A percentile compares a stretch with the other conserved stretches of the same genome.
These are phyloP conservation scores for Megastigmus dorsalis DNA, from an alignment of 2,888 invertebrate genomes.

Conservation along the genomic window DNA sequence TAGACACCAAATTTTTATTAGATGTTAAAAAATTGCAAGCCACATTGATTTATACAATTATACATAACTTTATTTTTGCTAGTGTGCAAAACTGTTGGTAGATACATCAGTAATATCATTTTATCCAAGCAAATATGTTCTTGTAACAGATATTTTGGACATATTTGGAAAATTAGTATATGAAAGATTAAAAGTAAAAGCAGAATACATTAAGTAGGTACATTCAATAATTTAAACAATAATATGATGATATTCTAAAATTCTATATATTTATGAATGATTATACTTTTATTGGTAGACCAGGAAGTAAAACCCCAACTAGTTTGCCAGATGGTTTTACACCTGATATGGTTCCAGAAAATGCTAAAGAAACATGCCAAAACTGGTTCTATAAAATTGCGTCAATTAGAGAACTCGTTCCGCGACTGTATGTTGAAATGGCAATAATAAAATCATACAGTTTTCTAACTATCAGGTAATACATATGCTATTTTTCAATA, in stretches of 20 bases:
- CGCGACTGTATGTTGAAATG: slow-evolving; percentile 95
- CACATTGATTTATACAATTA: slow-evolving; percentile 36
- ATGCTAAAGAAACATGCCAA: slow-evolving; percentile 95
- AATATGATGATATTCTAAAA: slow-evolving; percentile 11
- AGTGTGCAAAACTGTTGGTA: slow-evolving; percentile 94
- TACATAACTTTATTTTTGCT: slow-evolving; percentile 58
- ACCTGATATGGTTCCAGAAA: slow-evolving; percentile 86
- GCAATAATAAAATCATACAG: slow-evolving; percentile 91
- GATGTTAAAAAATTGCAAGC: slow-evolving; percentile 20
- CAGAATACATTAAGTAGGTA: slow-evolving; percentile 78
- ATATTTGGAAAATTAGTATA: slow-evolving; percentile 94
- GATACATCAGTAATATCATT: slow-evolving; percentile 94
- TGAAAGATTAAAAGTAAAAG: slow-evolving; percentile 86
- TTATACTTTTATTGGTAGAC: slow-evolving; percentile 68
- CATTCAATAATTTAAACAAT: slow-evolving; percentile 3
- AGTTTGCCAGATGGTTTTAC: slow-evolving; percentile 82
- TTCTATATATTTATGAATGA: not conserved
- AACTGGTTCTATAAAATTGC: slow-evolving; percentile 99
- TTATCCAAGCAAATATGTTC: slow-evolving; percentile 98
- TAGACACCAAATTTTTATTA: not conserved
- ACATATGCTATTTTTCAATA: not conserved
- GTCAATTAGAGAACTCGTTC: slow-evolving; percentile 95
- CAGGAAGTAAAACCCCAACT: slow-evolving; percentile 76
- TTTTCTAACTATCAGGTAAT: slow-evolving; percentile 50
- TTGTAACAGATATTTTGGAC: slow-evolving; percentile 96